Base-by-base conservation (phyloP, 2,113 vertebrate genomes). In the Microcebus jonahi region DNA sequence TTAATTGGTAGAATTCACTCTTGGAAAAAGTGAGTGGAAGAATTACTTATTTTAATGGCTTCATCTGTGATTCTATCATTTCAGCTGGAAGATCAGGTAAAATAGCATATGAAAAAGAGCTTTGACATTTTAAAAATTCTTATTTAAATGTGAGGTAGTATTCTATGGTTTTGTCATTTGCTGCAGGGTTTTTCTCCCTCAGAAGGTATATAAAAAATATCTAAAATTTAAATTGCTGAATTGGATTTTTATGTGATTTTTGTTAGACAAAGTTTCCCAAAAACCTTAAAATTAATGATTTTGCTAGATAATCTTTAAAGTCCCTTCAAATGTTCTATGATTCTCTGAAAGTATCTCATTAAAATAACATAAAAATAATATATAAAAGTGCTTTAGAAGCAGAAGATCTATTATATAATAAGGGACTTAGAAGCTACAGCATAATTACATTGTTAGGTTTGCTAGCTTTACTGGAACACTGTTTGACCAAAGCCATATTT, bases 281-380 rank as follows among this genome's bases (percentile, higher is more conserved):
- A 84, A 55, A 21, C 45, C 31, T 93, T 83, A 59, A 85, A 84
- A 55, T 36, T 18, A 95, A 76, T 91, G 83, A 25, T 63, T 86
- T 91, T 90, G 68, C 88, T 67, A 82, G 50, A 76, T 86, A 18
- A 93, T 70, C 45, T 90, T 76, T 90, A 42, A 80, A 68, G 15
- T 68, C 31, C 12, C 45, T 91, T 65, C 55, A n/a, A 1, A 1
- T 88, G 71, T 85, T 96, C 27, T 70, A n/a, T 75, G 76, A 59
- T 81, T 96, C 63, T 68, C 50, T 80, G 61, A 96, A 76, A 90
- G 48, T 71, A 79, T 81, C n/a, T 89, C 36, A 29, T 48, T 88
- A 79, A 97, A 94, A 92, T 68, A 91, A 70, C 76, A 73, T 57
- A 57, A 21, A 70, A 70, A 73, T 65, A 83, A 59, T 81, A 45